Percentiles rank a stretch among this genome's conserved stretches.
Evolutionary conservation across 2,113 vertebrate genomes (phyloP).

Genomic region (human (Homo sapiens)): GRCh38 chr3:54931501-54932000

Average conservation of each 20-base stretch:
- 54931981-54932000: no score
- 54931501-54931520: not conserved
- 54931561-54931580: not conserved
- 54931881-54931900: constrained; percentile 2
- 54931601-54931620: not conserved
- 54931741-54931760: not conserved
- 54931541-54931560: not conserved
- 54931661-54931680: not conserved
- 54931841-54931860: not conserved
- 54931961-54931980: no score
- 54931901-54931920: no score
- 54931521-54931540: not conserved
- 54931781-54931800: not conserved
- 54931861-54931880: not conserved
- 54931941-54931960: no score
- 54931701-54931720: not conserved
- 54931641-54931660: not conserved
- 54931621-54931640: not conserved
- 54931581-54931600: not conserved
- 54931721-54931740: not conserved
- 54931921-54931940: no score
- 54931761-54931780: constrained; percentile 10
- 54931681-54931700: not conserved
- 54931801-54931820: constrained; percentile 8
- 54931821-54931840: constrained; percentile 43